These are phyloP conservation scores for Melinaea marsaeus DNA, from an alignment of 2,888 invertebrate species.

Conservation along the genomic window DNA sequence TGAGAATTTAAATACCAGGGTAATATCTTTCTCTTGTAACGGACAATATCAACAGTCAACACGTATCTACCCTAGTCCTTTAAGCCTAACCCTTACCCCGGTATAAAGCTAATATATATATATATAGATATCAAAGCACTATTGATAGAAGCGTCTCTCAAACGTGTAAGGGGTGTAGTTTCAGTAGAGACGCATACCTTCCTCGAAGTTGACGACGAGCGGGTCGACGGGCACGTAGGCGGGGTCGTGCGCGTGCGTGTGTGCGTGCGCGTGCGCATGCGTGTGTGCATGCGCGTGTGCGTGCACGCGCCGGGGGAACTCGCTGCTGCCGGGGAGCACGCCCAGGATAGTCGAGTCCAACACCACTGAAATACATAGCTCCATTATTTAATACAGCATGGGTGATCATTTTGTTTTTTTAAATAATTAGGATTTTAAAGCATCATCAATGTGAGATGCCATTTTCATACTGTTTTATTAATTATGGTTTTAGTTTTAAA, in stretches of 20 bases:
- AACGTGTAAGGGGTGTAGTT: constrained; percentile 44
- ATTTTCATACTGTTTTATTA: too few relatives aligned
- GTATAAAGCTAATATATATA: not conserved
- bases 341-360: constrained; percentile 68
- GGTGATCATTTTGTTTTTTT: not conserved
- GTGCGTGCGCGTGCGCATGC: constrained; percentile 41
- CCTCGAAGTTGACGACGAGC: constrained; percentile 87
- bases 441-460: too few relatives aligned
- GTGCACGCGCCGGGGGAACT: constrained; percentile 54
- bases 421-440: too few relatives aligned
- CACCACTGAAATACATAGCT: constrained; percentile 44
- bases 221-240: constrained; percentile 79
- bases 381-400: not conserved
- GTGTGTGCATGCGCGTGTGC: constrained; percentile 45
- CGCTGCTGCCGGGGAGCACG: constrained; percentile 58
- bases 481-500: too few relatives aligned
- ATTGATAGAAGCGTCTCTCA: constrained; percentile 21
- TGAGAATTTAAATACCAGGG: too few relatives aligned
- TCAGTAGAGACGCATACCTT: constrained; percentile 89
- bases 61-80: too few relatives aligned
- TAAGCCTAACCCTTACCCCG: too few relatives aligned
- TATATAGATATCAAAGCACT: not conserved
- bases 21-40: too few relatives aligned
- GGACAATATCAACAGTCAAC: too few relatives aligned
- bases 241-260: constrained; percentile 40